Base-by-base conservation (phyloP, 2,797 vertebrate genomes). In the Todus mexicanus region DNA sequence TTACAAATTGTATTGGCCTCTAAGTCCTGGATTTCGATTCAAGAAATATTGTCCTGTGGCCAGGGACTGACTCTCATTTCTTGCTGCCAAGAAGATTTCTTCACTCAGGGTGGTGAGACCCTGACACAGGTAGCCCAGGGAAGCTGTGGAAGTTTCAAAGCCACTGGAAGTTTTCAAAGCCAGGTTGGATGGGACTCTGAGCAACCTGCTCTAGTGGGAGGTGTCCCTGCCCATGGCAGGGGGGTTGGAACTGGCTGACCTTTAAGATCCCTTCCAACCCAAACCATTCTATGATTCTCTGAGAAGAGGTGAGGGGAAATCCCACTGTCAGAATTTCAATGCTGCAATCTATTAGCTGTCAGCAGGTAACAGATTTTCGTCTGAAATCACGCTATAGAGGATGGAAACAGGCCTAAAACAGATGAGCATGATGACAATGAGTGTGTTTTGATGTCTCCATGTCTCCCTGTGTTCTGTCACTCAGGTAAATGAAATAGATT, bases 401-500 rank as follows among this genome's bases (percentile, higher is more conserved):
- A 18, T 6, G 22, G 45, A 51, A 73, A 15, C 19, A 53, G 33
- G 33, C 18, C 48, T 56, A 13, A 35, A 80, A 5, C 27, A 66
- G 66, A 25, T 38, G 37, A 91, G 13, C 1, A 2, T 35, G 5
- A 33, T 0, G 2, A 45, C 29, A 22, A 25, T 0, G 19, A 75
- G 38, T 54, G 35, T 70, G 27, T 65, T 81, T 12, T 75, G 40
- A 40, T 86, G 56, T 47, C 21, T 50, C 16, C 51, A 25, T 72
- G 22, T 78, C 48, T 54, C 45, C 25, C 35, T 21, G 9, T 27
- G 25, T 81, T 26, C 37, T 74, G 73, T 61, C 85, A 63, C 50
- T 94, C 60, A 31, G 27, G 15, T 15, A 53, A 84, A 57, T 87
- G 60, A 60, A 79, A 82, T 42, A 7, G 22, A 87, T 87, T 45